Evolutionary conservation across 2,797 vertebrate genomes (phyloP).

Genomic region (Agapornis canus): DNA sequence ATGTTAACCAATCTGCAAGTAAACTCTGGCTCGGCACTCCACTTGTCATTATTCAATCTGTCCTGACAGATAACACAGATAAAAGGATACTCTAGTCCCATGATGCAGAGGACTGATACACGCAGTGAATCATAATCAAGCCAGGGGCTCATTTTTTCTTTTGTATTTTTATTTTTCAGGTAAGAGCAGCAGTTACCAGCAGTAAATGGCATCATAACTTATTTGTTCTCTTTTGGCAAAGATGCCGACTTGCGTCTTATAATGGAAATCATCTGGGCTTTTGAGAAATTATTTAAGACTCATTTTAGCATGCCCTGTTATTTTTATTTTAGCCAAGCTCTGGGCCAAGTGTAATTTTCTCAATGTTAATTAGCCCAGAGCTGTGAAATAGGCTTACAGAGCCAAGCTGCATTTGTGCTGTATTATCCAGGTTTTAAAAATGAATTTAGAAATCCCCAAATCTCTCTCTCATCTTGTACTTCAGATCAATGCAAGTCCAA

Average conservation of each 20-base stretch:
- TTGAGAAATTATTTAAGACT: background rate
- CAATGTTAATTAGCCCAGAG: conserved; percentile 29
- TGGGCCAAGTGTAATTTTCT: conserved; percentile 30
- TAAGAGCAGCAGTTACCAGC: conserved; percentile 7
- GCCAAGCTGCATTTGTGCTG: conserved; percentile 4
- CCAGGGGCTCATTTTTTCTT: background rate
- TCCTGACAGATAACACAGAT: conserved; percentile 32
- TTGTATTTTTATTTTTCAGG: background rate
- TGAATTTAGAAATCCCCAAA: background rate
- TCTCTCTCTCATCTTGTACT: background rate
- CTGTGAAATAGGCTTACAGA: background rate
- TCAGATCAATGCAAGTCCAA: background rate
- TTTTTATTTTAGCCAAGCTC: conserved; percentile 32
- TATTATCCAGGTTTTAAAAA: background rate
- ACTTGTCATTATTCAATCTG: conserved; percentile 47
- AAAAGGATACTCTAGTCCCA: conserved; percentile 35
- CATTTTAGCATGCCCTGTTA: background rate
- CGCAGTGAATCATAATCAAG: conserved; percentile 32
- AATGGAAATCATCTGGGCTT: background rate
- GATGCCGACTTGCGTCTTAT: background rate
- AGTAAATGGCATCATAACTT: conserved; percentile 22
- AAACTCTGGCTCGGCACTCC: conserved; percentile 17
- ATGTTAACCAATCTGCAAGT: conserved; percentile 47
- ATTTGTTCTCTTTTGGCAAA: conserved; percentile 23
- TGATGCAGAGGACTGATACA: background rate